Base-by-base conservation (phyloP, 2,797 vertebrate genomes). In the Tragelaphus oryx region DNA sequence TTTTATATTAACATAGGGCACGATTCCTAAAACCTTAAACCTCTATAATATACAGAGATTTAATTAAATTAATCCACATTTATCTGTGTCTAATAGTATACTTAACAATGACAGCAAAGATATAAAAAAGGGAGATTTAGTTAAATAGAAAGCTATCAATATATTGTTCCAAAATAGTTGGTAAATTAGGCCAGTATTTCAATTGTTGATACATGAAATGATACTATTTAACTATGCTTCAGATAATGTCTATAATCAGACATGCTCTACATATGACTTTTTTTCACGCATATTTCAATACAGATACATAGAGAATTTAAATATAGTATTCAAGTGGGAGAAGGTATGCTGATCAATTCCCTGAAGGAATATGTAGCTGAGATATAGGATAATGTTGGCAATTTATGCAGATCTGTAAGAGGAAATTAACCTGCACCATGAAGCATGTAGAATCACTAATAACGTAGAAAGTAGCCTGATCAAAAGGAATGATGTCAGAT, bases 361-460 rank as follows among this genome's bases (percentile, higher is more conserved):
- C 84, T 65, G 46, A 88, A 95, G 80, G 37, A 95, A 91, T 81
- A 91, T 86, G 62, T 54, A 84, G 86, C 46, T 93, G 68, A 96
- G 50, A 57, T 86, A 71, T 28, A 97, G 91, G 44, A 74, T 93
- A 94, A 93, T 57, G 54, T 74, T 94, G 83, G 95, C 62, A 93
- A 87, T 95, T 95, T 95, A 94, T 87, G 55, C 91, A 87, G 59
- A 89, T 80, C 68, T 91, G 60, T 74, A 74, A 86, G 46, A 95
- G 71, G 30, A 93, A 96, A 96, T 97, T 95, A 97, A 94, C 62
- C 62, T 82, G 57, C 37, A 94, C 75, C 16, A 41, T 16, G 68
- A 93, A 95, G 90, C 94, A 94, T 78, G 30, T 30, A 90, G 75
- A 86, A 96, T 95, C 44, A 87, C 76, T 93, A 95, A 96, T 94